Evolutionary conservation across 2,797 vertebrate species (phyloP).

Genomic region (Alosa sapidissima): DNA sequence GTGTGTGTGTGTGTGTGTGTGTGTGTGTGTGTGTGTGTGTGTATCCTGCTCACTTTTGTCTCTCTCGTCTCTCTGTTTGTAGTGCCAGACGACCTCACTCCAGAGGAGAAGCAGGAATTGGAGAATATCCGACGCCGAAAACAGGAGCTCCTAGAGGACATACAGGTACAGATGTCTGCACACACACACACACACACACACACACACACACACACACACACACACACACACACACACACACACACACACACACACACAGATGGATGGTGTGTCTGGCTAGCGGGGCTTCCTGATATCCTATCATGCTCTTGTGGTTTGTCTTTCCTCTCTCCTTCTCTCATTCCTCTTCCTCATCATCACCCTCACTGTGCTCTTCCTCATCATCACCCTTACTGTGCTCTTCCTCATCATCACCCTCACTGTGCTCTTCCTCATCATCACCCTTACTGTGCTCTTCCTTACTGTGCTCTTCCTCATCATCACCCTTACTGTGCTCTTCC

Average conservation of each 20-base stretch:
- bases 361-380: no score
- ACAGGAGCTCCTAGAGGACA: constrained; percentile 93
- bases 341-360: no score
- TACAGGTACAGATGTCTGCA: constrained; percentile 76
- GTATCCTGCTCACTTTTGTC: constrained; percentile 25
- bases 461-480: no score
- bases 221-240: background rate
- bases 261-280: background rate
- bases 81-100: constrained; percentile 92
- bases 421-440: no score
- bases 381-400: no score
- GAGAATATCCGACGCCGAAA: constrained; percentile 92
- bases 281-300: background rate
- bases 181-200: constrained; percentile 29
- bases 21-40: constrained; percentile 38
- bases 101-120: constrained; percentile 91
- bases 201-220: constrained; percentile 31
- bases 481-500: no score
- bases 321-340: background rate
- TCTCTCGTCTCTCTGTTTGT: constrained; percentile 38
- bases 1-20: constrained; percentile 38
- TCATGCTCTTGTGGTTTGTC: background rate
- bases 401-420: no score
- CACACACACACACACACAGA: background rate
- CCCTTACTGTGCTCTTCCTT: background rate